Conservation (phyloP, 2,797 vertebrate species). For the Babyrousa celebensis region DNA sequence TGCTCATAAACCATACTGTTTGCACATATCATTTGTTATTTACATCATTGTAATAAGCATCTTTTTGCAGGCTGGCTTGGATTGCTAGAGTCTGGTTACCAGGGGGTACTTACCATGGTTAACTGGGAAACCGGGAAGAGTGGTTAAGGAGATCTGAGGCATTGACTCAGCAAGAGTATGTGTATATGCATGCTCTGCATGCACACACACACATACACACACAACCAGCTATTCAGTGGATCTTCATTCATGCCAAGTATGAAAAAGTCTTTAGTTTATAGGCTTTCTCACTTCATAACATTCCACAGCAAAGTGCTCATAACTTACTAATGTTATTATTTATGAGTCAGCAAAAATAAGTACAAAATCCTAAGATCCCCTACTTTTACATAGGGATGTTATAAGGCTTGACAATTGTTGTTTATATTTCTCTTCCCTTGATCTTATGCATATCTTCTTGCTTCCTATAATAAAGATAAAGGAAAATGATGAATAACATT, state of each 20-base stretch:
- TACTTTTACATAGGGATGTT: background rate
- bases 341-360: background rate
- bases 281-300: background rate
- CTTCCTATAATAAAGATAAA: background rate
- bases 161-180: background rate
- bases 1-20: background rate
- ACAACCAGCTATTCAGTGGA: accelerated
- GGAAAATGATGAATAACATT: background rate
- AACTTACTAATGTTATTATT: background rate
- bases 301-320: background rate
- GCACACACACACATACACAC: background rate
- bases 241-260: background rate
- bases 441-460: too few species aligned
- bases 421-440: too few species aligned
- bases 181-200: accelerated
- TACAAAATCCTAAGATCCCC: background rate
- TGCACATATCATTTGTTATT: background rate
- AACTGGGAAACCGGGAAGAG: background rate
- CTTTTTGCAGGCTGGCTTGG: background rate
- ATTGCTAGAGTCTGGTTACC: background rate
- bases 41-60: background rate
- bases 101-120: background rate
- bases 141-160: background rate
- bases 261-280: background rate
- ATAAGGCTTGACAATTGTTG: background rate